These are phyloP conservation scores for Pantherophis alleghaniensis DNA, from an alignment of 2,797 vertebrate genomes.

Conservation along the genomic window DNA sequence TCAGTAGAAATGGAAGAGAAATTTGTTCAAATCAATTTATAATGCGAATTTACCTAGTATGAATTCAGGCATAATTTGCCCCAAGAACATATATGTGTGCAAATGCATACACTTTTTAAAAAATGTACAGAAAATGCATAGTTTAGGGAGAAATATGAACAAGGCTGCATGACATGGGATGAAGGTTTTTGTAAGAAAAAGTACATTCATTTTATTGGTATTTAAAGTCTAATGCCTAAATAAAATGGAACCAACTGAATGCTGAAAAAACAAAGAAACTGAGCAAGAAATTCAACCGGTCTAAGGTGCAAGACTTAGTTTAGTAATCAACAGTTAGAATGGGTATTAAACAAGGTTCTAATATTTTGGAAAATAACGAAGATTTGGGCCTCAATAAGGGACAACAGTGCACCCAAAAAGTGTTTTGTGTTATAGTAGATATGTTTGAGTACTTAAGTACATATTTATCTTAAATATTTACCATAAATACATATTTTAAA, in stretches of 20 bases:
- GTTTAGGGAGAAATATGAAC: neutral
- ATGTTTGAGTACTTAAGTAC: neutral
- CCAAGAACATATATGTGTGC: neutral
- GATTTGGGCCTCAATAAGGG: neutral
- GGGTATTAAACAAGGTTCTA: neutral
- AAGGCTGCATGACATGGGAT: neutral
- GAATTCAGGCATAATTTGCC: neutral
- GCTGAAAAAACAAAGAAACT: neutral
- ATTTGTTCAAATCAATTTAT: neutral
- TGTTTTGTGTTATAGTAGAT: neutral
- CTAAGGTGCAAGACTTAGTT: neutral
- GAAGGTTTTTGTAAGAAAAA: neutral
- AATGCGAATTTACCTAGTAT: neutral
- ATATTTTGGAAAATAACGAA: neutral
- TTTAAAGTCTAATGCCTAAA: neutral
- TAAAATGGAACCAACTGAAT: neutral
- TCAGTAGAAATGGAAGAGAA: neutral
- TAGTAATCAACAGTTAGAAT: neutral
- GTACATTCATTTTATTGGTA: neutral
- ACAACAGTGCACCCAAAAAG: neutral
- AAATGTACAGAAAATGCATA: neutral
- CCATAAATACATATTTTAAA: neutral
- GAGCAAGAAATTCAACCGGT: neutral
- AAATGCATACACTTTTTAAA: neutral
- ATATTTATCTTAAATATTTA: neutral